Base-by-base conservation (phyloP, 2,113 vertebrate species). In the Camelus dromedarius region DNA sequence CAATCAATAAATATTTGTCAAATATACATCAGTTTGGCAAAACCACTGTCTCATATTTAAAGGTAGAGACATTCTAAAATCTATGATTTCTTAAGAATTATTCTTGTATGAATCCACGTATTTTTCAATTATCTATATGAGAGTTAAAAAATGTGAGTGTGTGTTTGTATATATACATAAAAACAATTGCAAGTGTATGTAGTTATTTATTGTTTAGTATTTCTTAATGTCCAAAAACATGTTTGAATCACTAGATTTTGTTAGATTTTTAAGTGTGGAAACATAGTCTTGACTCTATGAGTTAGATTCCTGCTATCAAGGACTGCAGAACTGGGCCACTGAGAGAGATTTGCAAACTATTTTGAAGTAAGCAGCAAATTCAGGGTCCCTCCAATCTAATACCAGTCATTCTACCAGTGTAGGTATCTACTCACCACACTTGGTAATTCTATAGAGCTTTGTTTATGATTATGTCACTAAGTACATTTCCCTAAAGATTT, bases 391-490 rank as follows among this genome's bases (percentile, higher is more conserved):
- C 48, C 56, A 67, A 32, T 14, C 24, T 38, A 32, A 12, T 20
- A 50, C 35, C 2, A 52, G 10, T 32, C 2, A 50, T 70, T 77
- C 79, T 72, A 5, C n/a, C 70, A 48, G 5, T 5, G 30, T 20
- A 75, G 32, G 32, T 69, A 66, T 46, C 38, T 69, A 46, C 60
- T 64, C 84, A 67, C 30, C 35, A 48, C 14, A 32, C 20, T 83
- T 8, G 15, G 28, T 83, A 50, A 90, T 90, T 83, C 48, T 54
- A 54, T 1, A 42, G 28, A 85, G 67, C 0, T 73, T 93, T 93
- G 64, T 88, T 77, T 84, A 80, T 35, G 58, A 56, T n/a, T 91
- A 35, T 58, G 79, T 84, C 75, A 46, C 62, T 82, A 93, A 84
- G 42, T 66, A 72, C 38, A 56, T 85, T 72, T 94, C 72, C 76